Conservation (phyloP, 2,888 invertebrate species). For the Sarcophaga caerulescens region DNA sequence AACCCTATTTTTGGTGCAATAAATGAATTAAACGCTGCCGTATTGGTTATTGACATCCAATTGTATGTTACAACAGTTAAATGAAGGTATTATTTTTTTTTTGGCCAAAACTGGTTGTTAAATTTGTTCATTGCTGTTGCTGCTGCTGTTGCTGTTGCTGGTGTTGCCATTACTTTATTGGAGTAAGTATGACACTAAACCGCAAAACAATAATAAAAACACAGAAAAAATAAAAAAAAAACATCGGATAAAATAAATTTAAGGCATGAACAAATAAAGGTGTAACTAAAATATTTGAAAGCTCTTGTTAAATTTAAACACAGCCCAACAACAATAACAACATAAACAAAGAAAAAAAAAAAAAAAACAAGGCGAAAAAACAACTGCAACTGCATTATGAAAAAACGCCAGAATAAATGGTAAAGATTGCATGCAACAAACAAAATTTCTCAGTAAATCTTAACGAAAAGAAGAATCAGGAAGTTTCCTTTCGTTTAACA, state of each 20-base stretch:
- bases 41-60: constrained; percentile 61
- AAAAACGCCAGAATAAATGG: neutral
- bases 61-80: constrained; percentile 59
- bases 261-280: constrained; percentile 68
- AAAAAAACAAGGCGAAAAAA: neutral
- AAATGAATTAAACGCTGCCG: constrained; percentile 58
- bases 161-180: constrained; percentile 38
- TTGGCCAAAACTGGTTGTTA: no score
- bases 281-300: constrained; percentile 69
- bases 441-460: constrained; percentile 24
- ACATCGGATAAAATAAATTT: constrained; percentile 11
- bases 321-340: neutral
- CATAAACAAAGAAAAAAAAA: neutral
- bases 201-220: constrained; percentile 44
- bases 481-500: no score
- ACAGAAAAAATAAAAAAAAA: no score
- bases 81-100: no score
- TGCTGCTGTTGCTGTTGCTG: constrained; percentile 2
- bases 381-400: constrained; percentile 16
- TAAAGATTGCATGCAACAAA: constrained; percentile 37
- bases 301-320: constrained; percentile 64
- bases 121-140: neutral
- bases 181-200: constrained; percentile 63
- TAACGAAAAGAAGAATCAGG: no score
- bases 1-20: neutral